These are phyloP conservation scores for Corythornis cristatus DNA, from an alignment of 2,113 vertebrate species.

Conservation along the genomic window DNA sequence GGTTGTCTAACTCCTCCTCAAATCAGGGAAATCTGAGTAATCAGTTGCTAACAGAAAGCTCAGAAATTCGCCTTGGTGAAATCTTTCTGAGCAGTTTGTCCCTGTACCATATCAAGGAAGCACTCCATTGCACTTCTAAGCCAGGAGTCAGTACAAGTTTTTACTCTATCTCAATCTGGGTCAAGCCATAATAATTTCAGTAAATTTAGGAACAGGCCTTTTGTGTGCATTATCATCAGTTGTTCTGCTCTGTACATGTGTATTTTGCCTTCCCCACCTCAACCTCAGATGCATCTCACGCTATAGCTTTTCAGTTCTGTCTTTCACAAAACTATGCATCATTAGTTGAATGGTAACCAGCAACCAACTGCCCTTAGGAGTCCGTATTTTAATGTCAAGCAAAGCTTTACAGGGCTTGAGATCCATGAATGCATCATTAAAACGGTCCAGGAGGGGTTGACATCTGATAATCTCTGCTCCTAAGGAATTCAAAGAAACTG, in stretches of 20 bases:
- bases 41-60: background rate
- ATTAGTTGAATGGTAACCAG: background rate
- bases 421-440: conserved; percentile 62
- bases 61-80: background rate
- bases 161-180: background rate
- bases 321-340: background rate
- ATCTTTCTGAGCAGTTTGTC: background rate
- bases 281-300: background rate
- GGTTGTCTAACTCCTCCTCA: background rate
- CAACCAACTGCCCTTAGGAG: conserved; percentile 39
- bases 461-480: conserved; percentile 65
- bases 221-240: background rate
- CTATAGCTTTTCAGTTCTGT: background rate
- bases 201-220: background rate
- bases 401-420: conserved; percentile 64
- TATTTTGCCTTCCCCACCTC: background rate
- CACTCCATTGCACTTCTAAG: background rate
- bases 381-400: conserved; percentile 36
- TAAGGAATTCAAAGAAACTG: conserved; percentile 65
- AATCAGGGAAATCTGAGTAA: background rate
- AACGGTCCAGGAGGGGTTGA: conserved; percentile 52
- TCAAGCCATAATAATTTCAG: background rate
- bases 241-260: background rate
- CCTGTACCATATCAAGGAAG: background rate
- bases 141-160: background rate